Conservation (phyloP, 2,797 vertebrate species). For the Channallabes apus region DNA sequence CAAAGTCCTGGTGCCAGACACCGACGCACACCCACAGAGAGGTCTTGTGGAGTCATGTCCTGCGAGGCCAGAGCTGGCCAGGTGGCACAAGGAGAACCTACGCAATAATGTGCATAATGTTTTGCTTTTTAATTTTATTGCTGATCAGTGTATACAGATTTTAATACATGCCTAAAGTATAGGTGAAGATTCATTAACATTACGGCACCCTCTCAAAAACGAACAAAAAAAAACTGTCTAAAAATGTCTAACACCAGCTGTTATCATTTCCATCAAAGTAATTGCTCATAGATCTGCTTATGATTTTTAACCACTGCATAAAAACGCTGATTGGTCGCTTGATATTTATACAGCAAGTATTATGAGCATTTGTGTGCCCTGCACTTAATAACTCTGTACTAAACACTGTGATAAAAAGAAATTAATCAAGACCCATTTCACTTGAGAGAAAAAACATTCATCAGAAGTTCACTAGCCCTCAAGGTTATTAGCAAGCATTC, state of each 20-base stretch:
- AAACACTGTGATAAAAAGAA: background rate
- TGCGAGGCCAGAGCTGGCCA: too few species aligned
- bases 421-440: background rate
- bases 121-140: too few species aligned
- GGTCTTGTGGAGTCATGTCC: too few species aligned
- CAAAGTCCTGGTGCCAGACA: too few species aligned
- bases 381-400: too few species aligned
- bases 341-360: background rate
- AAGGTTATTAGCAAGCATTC: background rate
- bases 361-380: background rate
- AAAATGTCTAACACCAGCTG: conserved; percentile 9
- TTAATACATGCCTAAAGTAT: background rate
- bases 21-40: too few species aligned
- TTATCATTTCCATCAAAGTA: conserved; percentile 32
- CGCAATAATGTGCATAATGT: too few species aligned
- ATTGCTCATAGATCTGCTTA: conserved; percentile 28
- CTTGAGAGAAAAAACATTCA: background rate
- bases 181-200: background rate
- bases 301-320: conserved; percentile 20
- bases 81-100: too few species aligned
- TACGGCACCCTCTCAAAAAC: background rate
- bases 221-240: background rate
- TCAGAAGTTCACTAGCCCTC: background rate
- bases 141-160: background rate
- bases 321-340: background rate